Conservation (phyloP, 2,113 vertebrate genomes). For the Toxotes jaculatrix region DNA sequence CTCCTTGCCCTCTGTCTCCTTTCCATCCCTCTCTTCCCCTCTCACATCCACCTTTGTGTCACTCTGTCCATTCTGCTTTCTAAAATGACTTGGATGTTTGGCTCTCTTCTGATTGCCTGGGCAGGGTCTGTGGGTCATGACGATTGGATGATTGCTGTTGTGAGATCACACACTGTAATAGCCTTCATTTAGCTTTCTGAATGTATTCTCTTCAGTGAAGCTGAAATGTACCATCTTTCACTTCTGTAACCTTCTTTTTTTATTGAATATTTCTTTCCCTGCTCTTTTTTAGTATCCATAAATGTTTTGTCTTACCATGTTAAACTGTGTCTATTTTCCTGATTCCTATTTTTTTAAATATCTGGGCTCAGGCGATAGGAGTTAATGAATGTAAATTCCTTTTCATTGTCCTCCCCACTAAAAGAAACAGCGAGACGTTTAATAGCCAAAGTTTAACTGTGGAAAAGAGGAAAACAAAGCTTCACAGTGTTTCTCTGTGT, state of each 20-base stretch:
- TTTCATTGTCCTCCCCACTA: background rate
- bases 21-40: constrained; percentile 13
- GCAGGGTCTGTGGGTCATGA: constrained; percentile 33
- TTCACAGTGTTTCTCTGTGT: background rate
- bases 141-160: constrained; percentile 60
- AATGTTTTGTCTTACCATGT: background rate
- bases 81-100: constrained; percentile 43
- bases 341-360: background rate
- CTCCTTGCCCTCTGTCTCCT: constrained; percentile 17
- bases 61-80: constrained; percentile 6
- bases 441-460: background rate
- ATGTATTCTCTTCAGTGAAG: constrained; percentile 37
- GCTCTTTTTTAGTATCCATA: background rate
- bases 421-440: background rate
- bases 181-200: constrained; percentile 47
- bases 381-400: constrained; percentile 6
- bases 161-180: constrained; percentile 53
- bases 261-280: background rate
- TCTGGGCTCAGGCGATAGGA: background rate
- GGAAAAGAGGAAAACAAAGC: background rate
- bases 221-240: constrained; percentile 14
- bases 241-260: background rate
- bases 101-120: constrained; percentile 55
- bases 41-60: constrained; percentile 13
- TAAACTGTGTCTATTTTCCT: background rate